A percentile compares a stretch with the other conserved stretches of the same genome.
These are phyloP conservation scores for Sandelia bainsii DNA, from an alignment of 2,797 vertebrate species.

Conservation along the genomic window DNA sequence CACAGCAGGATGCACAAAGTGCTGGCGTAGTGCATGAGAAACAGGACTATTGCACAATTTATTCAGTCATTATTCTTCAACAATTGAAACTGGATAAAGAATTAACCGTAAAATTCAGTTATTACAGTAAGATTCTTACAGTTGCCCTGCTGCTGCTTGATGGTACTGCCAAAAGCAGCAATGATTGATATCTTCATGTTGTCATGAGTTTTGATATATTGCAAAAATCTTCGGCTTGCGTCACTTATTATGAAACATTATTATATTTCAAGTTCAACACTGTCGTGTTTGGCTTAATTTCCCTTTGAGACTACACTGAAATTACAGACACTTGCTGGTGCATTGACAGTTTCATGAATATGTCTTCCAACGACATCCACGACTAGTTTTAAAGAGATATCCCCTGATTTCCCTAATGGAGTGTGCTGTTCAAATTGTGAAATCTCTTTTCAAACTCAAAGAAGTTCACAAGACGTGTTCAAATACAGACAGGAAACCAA, in stretches of 20 bases:
- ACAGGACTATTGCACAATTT: slow-evolving; percentile 35
- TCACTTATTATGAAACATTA: slow-evolving; percentile 25
- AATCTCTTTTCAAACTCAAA: not conserved
- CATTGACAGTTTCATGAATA: not conserved
- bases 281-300: slow-evolving; percentile 19
- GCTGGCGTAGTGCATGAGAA: slow-evolving; percentile 50
- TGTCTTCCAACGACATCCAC: not conserved
- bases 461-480: no score
- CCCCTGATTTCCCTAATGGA: not conserved
- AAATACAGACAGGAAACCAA: no score
- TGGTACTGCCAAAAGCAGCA: slow-evolving; percentile 27
- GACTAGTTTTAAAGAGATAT: not conserved
- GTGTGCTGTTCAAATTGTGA: not conserved
- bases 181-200: slow-evolving; percentile 31
- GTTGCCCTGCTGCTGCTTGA: not conserved
- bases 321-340: not conserved
- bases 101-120: slow-evolving; percentile 15
- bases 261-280: slow-evolving; percentile 10
- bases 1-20: slow-evolving; percentile 32
- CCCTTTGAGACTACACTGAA: not conserved
- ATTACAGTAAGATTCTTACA: slow-evolving; percentile 39
- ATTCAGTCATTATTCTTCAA: slow-evolving; percentile 34
- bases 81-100: slow-evolving; percentile 31
- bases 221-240: not conserved
- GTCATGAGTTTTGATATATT: slow-evolving; percentile 13